Evolutionary conservation across 2,113 vertebrate genomes (phyloP).

Genomic region (Centropristis striata): DNA sequence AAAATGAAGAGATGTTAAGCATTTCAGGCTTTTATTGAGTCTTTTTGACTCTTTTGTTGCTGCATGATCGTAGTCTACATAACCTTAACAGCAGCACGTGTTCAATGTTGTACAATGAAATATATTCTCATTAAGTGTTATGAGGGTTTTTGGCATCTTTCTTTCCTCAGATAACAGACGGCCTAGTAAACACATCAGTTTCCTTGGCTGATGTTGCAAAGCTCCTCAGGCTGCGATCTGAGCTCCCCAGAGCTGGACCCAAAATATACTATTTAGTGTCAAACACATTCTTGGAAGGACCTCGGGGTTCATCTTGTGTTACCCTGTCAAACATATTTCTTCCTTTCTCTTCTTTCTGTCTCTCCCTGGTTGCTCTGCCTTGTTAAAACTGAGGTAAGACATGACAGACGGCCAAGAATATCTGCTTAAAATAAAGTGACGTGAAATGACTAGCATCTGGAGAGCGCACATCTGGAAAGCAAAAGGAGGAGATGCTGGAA

Average conservation of each 20-base stretch:
- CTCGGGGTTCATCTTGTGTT: conserved; percentile 52
- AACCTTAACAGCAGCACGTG: conserved; percentile 35
- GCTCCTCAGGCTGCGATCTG: conserved; percentile 22
- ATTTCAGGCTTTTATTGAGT: conserved; percentile 47
- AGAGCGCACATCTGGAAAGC: conserved; percentile 67
- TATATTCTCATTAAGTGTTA: conserved; percentile 67
- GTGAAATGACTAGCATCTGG: conserved; percentile 74
- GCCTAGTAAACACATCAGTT: conserved; percentile 57
- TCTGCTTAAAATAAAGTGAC: conserved; percentile 71
- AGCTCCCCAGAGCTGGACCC: conserved; percentile 46
- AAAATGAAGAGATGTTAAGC: conserved; percentile 64
- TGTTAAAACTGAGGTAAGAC: conserved; percentile 69
- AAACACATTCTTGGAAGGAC: conserved; percentile 60
- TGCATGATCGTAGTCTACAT: conserved; percentile 10
- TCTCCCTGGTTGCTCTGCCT: conserved; percentile 51
- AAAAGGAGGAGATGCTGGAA: conserved; percentile 45
- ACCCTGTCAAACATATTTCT: conserved; percentile 60
- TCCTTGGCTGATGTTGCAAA: conserved; percentile 46
- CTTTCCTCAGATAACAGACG: conserved; percentile 59
- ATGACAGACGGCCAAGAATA: conserved; percentile 65
- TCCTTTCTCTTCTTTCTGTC: conserved; percentile 42
- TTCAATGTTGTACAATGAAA: conserved; percentile 54
- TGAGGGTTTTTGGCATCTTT: conserved; percentile 63
- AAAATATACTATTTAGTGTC: conserved; percentile 65
- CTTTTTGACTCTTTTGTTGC: conserved; percentile 43